Conservation (phyloP, 2,888 invertebrate species). For the Linnaemya tessellans region DNA sequence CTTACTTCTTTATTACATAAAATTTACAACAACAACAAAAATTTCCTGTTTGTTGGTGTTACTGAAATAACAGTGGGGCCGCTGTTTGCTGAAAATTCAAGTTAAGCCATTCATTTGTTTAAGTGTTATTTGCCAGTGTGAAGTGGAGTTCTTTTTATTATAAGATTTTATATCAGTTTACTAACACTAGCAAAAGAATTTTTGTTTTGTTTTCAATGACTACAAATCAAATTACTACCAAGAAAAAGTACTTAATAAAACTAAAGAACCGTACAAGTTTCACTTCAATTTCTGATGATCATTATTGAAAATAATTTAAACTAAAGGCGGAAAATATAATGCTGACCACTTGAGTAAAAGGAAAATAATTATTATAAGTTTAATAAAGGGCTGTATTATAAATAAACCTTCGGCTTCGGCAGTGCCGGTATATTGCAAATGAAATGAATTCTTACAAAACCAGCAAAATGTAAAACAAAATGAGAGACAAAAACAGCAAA, state of each 20-base stretch:
- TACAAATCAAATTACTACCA: background rate
- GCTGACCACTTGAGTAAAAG: background rate
- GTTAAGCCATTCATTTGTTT: no score
- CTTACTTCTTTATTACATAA: no score
- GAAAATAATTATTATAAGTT: background rate
- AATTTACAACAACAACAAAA: no score
- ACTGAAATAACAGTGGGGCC: no score
- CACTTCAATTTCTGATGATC: background rate
- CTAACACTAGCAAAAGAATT: background rate
- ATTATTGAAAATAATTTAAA: background rate
- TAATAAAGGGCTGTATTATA: background rate
- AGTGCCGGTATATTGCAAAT: background rate
- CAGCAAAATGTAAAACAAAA: background rate
- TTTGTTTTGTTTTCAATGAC: background rate
- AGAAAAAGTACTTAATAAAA: background rate
- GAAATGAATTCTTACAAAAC: background rate
- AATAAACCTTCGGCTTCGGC: background rate
- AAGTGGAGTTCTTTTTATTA: no score
- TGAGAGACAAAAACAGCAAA: background rate
- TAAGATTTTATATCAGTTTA: background rate
- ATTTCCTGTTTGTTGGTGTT: no score
- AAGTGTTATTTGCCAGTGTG: no score
- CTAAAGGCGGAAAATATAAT: background rate
- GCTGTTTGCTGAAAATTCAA: no score
- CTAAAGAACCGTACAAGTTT: conserved; percentile 3